These are phyloP conservation scores for Troides aeacus DNA, from an alignment of 2,888 invertebrate species.

Conservation along the genomic window DNA sequence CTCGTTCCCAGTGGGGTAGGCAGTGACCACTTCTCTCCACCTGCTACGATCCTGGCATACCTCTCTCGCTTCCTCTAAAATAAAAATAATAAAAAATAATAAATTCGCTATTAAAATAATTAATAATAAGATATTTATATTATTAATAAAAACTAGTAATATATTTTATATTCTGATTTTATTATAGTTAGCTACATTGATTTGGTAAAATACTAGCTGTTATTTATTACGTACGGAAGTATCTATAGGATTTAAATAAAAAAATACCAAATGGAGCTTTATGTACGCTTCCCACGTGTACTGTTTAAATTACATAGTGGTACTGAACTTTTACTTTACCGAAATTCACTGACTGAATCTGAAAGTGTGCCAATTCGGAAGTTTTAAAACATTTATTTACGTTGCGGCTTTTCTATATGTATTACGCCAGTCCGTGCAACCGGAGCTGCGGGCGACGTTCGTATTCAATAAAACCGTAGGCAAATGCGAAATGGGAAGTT, in stretches of 20 bases:
- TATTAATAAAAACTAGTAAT: too few species aligned
- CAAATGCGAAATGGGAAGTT: not conserved
- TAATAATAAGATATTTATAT: too few species aligned
- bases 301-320: not conserved
- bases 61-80: too few species aligned
- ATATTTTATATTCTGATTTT: too few species aligned
- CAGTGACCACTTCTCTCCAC: too few species aligned
- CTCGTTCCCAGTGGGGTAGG: too few species aligned
- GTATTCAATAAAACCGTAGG: not conserved
- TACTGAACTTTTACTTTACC: not conserved
- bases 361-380: conserved; percentile 1
- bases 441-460: not conserved
- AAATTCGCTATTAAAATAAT: too few species aligned
- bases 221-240: too few species aligned
- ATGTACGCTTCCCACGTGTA: not conserved
- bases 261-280: not conserved
- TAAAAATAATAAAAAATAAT: too few species aligned
- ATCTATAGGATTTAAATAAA: not conserved
- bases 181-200: too few species aligned
- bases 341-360: not conserved
- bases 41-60: too few species aligned
- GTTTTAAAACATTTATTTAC: conserved; percentile 1
- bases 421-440: not conserved
- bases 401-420: conserved; percentile 1
- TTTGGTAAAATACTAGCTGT: too few species aligned